Conservation (phyloP, 2,113 vertebrate species). For the Vulpes lagopus region DNA sequence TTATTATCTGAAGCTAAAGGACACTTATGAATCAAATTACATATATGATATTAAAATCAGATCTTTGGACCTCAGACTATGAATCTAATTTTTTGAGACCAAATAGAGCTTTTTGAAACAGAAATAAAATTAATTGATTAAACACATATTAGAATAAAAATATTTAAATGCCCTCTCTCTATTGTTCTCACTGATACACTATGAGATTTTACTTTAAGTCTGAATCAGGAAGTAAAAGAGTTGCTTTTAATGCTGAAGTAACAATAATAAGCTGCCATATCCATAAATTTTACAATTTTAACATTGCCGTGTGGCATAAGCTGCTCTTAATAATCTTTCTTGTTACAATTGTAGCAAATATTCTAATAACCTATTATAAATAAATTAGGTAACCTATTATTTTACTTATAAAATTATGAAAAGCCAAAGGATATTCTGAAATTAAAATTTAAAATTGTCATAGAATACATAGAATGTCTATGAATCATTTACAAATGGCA, state of each 20-base stretch:
- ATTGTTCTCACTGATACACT: neutral
- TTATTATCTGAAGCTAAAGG: neutral
- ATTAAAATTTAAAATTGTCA: neutral
- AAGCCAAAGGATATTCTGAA: neutral
- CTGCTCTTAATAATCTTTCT: neutral
- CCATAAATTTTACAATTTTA: neutral
- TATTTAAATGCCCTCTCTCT: neutral
- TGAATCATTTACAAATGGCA: neutral
- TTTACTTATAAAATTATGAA: neutral
- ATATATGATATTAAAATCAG: neutral
- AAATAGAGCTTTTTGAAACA: neutral
- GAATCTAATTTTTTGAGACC: neutral
- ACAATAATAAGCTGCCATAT: neutral
- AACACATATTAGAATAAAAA: neutral
- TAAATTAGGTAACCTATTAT: neutral
- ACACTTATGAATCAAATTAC: neutral
- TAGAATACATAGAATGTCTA: neutral
- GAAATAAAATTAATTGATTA: neutral
- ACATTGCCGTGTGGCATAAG: neutral
- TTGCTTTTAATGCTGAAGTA: neutral
- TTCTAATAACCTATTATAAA: neutral
- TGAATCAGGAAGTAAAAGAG: neutral
- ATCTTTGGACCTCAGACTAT: neutral
- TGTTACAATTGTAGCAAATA: neutral
- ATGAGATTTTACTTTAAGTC: neutral